Base-by-base conservation (phyloP, 2,888 invertebrate genomes). In the Oscheius sp. region DNA sequence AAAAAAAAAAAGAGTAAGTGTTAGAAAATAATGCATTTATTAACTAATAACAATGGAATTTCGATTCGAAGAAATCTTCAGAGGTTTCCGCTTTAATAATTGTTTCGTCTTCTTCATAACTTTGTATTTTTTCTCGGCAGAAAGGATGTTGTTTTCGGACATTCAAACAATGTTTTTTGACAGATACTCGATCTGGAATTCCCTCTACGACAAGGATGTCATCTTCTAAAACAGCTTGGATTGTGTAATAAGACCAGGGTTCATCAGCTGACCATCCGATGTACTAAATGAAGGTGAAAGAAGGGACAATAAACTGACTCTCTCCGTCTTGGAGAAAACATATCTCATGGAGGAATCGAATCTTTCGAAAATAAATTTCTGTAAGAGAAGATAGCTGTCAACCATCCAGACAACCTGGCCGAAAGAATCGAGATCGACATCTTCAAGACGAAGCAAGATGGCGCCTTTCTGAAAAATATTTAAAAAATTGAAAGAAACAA, bases 221-320 rank as follows among this genome's bases (percentile, higher is more conserved):
- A n/a, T n/a, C n/a, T n/a, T n/a, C n/a, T n/a, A n/a, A n/a, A n/a
- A n/a, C n/a, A n/a, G n/a, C n/a, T n/a, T n/a, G n/a, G n/a, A n/a
- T n/a, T n/a, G n/a, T n/a, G n/a, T n/a, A 63, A 30, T 63, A 63
- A 9, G 32, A 24, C 63, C 63, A 63, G 4, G 63, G 49, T 28
- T 63, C 63, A 24, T 63, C 63, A 0, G 50, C 30, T 33, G 50
- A 26, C 63, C 63, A 63, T 5, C 63, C 63, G 24, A 4, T 9
- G 24, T 62, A 62, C 62, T 62, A 49, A 38, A 63, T 17, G 17
- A 1, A 4, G n/a, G n/a, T n/a, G n/a, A n/a, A n/a, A n/a, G n/a
- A n/a, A n/a, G n/a, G 8, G 17, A 32, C 5, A 17, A 36, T 9
- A 56, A 36, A 32, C 33, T 20, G 9, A 62, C 62, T 20, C 45